These are phyloP conservation scores for Coelogynopora nodosa DNA, from an alignment of 2,888 invertebrate species.

Conservation along the genomic window DNA sequence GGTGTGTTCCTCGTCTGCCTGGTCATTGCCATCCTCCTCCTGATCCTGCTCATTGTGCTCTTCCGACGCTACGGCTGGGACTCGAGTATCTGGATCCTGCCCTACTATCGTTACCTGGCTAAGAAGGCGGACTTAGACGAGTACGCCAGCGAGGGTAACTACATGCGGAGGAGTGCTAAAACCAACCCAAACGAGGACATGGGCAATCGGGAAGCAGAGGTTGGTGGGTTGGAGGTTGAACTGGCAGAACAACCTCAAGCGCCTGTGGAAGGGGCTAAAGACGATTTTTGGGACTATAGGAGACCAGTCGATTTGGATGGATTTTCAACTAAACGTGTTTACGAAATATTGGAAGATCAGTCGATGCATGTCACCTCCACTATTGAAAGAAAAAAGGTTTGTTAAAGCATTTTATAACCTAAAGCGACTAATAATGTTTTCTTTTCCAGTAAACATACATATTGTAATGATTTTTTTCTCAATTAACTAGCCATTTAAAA, in stretches of 20 bases:
- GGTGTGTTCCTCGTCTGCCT: slow-evolving; percentile 54
- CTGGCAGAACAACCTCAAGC: not conserved
- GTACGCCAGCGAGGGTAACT: slow-evolving; percentile 59
- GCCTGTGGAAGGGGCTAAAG: slow-evolving; percentile 47
- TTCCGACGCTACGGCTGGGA: slow-evolving; percentile 60
- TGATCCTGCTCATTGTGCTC: slow-evolving; percentile 56
- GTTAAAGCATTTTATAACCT: too few relatives aligned
- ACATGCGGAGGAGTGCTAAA: slow-evolving; percentile 56
- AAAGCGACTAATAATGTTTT: too few relatives aligned
- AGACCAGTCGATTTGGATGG: slow-evolving; percentile 57
- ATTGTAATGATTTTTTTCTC: too few relatives aligned
- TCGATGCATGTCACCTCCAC: slow-evolving; percentile 54
- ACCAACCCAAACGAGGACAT: slow-evolving; percentile 53
- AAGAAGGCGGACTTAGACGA: slow-evolving; percentile 56
- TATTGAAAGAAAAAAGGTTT: slow-evolving; percentile 57
- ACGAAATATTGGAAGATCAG: slow-evolving; percentile 56
- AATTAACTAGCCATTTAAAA: too few relatives aligned
- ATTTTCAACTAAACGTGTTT: slow-evolving; percentile 55
- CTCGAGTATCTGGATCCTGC: slow-evolving; percentile 54
- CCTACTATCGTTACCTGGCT: slow-evolving; percentile 55
- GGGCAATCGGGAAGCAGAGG: not conserved
- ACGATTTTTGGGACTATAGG: slow-evolving; percentile 61
- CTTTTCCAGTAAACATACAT: too few relatives aligned
- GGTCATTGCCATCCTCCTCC: slow-evolving; percentile 54
- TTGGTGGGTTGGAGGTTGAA: not conserved